Base-by-base conservation (phyloP, 2,113 vertebrate genomes). In the Tachysurus vachellii region DNA sequence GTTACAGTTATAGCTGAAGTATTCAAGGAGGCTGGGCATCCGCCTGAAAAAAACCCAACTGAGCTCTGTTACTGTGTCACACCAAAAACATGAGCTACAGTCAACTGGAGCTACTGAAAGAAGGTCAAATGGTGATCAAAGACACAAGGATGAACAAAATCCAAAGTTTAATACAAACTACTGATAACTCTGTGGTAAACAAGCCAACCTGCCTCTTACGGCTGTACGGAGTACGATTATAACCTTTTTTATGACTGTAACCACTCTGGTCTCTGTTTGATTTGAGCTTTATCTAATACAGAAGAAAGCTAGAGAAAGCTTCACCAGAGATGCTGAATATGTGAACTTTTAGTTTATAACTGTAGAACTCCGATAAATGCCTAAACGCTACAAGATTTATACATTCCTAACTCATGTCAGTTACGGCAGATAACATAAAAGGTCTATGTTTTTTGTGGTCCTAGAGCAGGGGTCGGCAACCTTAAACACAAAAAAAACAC, bases 1-100 rank as follows among this genome's bases (percentile, higher is more conserved):
- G 96, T 98, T 98, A 93, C 97, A 99, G 94, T 95, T 98, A 93
- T 99, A 99, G 93, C 97, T 98, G 91, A 99, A 95, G 92, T 97
- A 98, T 92, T 99, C 97, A 94, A 99, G 95, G 59, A 96, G 95
- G 92, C 96, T 99, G 88, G 97, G 97, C 97, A 98, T 97, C 91
- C 96, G 96, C 94, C 97, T 99, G 94, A 84, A 82, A 19, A 81
- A 53, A 85, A 4, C 7, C 53, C 11, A 61, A 6, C 14, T 57
- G 5, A 59, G 11, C 64, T 77, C 75, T 70, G 47, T 23, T 28
- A 56, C 19, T 68, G 14, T 47, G 26, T 80, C 14, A 26, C 3
- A 42, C 28, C 2, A 21, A 7, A 57, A 56, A 80, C 76, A 80
- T 11, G 19, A 80, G 17, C 56, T 59, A 59, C 16, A 57, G 17